Evolutionary conservation across 1,140 invertebrate species (phyloP), one percentile per base, ranked within the genome.

Genomic region (Ceratina calcarata): DNA sequence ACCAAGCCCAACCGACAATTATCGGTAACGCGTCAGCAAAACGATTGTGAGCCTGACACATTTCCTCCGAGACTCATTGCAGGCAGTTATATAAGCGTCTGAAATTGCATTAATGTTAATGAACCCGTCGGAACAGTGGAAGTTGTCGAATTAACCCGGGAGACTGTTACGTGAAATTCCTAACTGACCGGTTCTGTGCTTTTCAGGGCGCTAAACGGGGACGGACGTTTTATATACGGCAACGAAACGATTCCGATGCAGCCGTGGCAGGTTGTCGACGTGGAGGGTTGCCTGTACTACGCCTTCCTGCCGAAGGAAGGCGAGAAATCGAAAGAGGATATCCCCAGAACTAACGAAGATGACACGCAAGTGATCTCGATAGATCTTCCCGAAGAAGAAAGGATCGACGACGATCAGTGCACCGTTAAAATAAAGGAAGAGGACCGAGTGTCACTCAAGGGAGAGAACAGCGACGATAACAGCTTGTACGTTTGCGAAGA

Each of bases 401-500:
- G 12, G 7, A n/a, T 22, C 1, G 78, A 82, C 12, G 24, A 73
- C 2, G 67, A 68, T n/a, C 2, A 66, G 3, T 87, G 81, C 18
- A n/a, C 72, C 0, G 62, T 90, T 15, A 83, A 88, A 0, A 60
- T 89, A 3, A 87, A 89, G 22, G 78, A 64, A 2, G 84, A 90
- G 10, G 62, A 82, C 0, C 16, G 74, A 0, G 20, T 20, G 0
- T 3, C 61, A 0, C 13, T 45, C 10, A 61, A 72, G 16, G 81
- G 78, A 10, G 72, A 80, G 0, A 22, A 10, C 8, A 53, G 20
- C 24, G 66, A 64, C 20, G 81, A 80, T 8, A 64, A 78, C 1
- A 76, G 76, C 6, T 51, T 83, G 2, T 91, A 88, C 65, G 69
- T 86, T 10, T 95, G 94, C 80, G 84, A 89, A 0, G 81, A 90